Conservation (phyloP, 2,888 invertebrate species). For the Andrena minutula region DNA sequence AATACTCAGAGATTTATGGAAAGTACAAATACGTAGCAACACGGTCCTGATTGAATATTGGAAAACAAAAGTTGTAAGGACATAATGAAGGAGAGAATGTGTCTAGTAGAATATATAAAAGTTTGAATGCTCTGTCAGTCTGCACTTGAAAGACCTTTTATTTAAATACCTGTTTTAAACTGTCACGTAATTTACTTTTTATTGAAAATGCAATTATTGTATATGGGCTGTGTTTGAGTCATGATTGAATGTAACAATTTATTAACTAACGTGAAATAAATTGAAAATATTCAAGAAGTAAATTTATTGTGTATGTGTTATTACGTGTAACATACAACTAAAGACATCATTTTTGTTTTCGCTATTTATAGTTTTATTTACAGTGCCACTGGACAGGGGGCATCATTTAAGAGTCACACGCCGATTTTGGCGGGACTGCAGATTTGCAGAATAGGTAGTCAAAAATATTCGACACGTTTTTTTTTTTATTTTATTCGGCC, state of each 20-base stretch:
- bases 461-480: too few relatives aligned
- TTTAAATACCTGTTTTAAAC: slow-evolving; percentile 69
- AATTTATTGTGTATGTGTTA: slow-evolving; percentile 25
- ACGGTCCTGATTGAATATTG: slow-evolving; percentile 79
- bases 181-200: slow-evolving; percentile 76
- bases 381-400: too few relatives aligned
- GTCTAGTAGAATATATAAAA: slow-evolving; percentile 76
- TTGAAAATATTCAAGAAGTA: slow-evolving; percentile 68
- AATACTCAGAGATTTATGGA: slow-evolving; percentile 66
- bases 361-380: neutral
- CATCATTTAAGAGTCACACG: neutral
- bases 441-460: too few relatives aligned
- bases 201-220: slow-evolving; percentile 84
- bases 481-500: too few relatives aligned
- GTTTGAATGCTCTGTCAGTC: slow-evolving; percentile 75
- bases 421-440: neutral
- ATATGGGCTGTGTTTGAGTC: slow-evolving; percentile 84
- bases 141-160: slow-evolving; percentile 67
- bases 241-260: slow-evolving; percentile 83
- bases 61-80: slow-evolving; percentile 77
- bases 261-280: slow-evolving; percentile 82
- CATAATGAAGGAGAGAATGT: slow-evolving; percentile 78
- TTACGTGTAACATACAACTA: neutral
- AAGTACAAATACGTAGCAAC: slow-evolving; percentile 78
- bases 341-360: neutral